Evolutionary conservation across 2,113 vertebrate genomes (phyloP), one percentile per base, ranked within the genome.

Genomic region (Rana temporaria): DNA sequence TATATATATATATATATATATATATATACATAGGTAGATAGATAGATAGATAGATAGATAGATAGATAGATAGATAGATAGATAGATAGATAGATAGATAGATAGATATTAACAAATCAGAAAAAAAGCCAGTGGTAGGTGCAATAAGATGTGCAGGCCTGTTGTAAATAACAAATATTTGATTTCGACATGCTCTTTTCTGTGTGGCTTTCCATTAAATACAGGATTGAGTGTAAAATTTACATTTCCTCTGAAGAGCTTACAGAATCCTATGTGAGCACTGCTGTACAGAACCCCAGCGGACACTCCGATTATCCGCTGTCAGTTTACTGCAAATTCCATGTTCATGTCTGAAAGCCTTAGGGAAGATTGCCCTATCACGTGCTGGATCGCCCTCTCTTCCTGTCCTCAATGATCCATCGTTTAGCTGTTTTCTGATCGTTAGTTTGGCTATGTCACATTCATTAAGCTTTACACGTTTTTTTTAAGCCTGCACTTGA

Each of bases 301-400:
- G 60, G 79, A 63, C 59, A 6, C 11, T 32, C 18, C 12, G 42
- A 81, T 73, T 73, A 81, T 65, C 68, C 60, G 65, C 73, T 81
- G 68, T 81, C 71, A 81, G 79, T 81, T 81, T 81, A 81, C 79
- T 81, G 79, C 69, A 81, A 81, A 81, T 81, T 81, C 69, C 79
- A 73, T 72, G 68, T 38, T 32, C 57, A 34, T 42, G 22, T 26
- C 59, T 62, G 24, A 64, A 71, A 72, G 67, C 69, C 69, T 72
- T 57, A 22, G 59, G 69, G 68, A 68, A 63, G 56, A 17, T 59
- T 65, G 69, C n/a, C 79, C 69, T 55, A 73, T 81, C 68, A 73
- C 24, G 57, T 81, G 79, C 69, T 30, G 24, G 30, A 63, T 65
- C 59, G 48, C 15, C 53, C 24, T 67, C 71, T 59, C 18, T 74